Evolutionary conservation across 2,888 invertebrate genomes (phyloP), one percentile per base, ranked within the genome.

Genomic region (Lacanobia wlatinum): DNA sequence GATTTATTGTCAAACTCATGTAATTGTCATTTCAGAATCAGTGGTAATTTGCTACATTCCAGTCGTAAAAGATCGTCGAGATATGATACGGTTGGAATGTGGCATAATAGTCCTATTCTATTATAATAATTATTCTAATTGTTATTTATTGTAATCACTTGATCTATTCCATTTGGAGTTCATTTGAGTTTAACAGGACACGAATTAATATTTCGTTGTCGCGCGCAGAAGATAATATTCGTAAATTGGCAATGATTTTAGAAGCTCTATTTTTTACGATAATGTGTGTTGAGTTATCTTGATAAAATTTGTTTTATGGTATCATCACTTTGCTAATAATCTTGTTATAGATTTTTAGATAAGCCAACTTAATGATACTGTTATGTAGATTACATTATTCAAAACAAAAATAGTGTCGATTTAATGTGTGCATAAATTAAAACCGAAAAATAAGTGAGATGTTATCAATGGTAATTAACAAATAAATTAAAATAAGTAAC

Each of bases 401-500:
- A 48, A 4, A 48, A 63, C 5, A 38, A 52, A 76, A 52, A 21
- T 9, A 38, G 0, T 52, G n/a, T 40, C 52, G 23, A 28, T 28
- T 40, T 69, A 9, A 65, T 21, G 21, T 40, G 2, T 60, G 59
- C 38, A 52, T 70, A 78, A 48, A 55, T 76, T 48, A n/a, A 70
- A 55, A 53, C 55, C 43, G 52, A 68, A 46, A 56, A 69, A 62
- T 14, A 16, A 23, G 55, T 71, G 66, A 83, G 65, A 64, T 67
- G 23, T 63, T 60, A 68, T 64, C 58, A 65, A 65, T 60, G 59
- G 73, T 79, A 83, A 68, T 59, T 9, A 63, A 52, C 23, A 66
- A 53, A 75, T 52, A 71, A 76, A 74, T 76, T 69, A 21, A 84
- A 70, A 67, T 84, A 69, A 80, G 60, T 66, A 67, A 67, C 43